Evolutionary conservation across 2,113 vertebrate species (phyloP).

Genomic region (Piaya cayana): DNA sequence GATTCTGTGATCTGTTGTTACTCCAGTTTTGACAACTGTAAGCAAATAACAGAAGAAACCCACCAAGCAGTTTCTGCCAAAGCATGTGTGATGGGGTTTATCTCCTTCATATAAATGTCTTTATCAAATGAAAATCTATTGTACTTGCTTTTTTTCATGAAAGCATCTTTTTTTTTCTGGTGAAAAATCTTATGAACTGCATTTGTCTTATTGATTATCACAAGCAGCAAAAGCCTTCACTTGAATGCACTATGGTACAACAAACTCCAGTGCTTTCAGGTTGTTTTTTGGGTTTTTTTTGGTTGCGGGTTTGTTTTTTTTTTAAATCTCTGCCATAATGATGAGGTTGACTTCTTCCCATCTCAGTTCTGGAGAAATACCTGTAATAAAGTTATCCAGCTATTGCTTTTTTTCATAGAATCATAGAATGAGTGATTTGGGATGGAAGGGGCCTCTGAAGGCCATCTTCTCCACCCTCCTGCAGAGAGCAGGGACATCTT

Average conservation of each 20-base stretch:
- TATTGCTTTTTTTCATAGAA: no score
- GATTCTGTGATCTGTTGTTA: neutral
- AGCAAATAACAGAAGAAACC: neutral
- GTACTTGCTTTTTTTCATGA: neutral
- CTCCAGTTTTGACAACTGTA: neutral
- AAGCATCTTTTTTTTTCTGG: neutral
- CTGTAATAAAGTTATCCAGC: neutral
- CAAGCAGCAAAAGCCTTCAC: neutral
- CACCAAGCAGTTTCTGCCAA: neutral
- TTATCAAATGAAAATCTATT: neutral
- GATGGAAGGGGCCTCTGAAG: no score
- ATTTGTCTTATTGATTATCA: neutral
- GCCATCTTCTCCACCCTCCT: no score
- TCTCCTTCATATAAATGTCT: neutral
- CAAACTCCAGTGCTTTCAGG: neutral
- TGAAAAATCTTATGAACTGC: neutral
- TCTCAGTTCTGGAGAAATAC: neutral
- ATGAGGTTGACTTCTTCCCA: neutral
- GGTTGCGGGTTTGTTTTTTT: no score
- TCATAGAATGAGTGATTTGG: no score
- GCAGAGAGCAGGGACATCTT: no score
- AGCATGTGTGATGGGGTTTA: neutral
- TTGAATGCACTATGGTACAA: accelerated
- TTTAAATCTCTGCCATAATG: neutral
- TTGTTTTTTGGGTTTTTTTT: no score